phyloP scores from a whole-genome alignment of 2,888 invertebrate species.

The Cephus pygmeus region DNA sequence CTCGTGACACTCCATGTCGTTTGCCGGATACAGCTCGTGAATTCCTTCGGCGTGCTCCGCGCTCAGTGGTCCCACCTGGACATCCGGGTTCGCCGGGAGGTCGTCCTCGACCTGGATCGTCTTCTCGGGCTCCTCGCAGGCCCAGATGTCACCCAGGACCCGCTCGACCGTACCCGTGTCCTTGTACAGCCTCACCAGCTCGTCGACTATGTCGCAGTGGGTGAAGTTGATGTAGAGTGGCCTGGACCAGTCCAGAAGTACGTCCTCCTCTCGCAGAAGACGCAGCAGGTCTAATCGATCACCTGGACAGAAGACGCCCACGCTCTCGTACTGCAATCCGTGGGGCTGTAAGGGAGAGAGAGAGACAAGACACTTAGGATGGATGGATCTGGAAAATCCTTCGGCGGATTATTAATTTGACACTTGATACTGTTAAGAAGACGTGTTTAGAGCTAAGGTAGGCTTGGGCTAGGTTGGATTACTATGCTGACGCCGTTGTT shows the following conservation, averaged over 20 bases:
- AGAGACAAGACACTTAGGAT: neutral
- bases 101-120: slow-evolving; percentile 37
- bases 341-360: slow-evolving; percentile 74
- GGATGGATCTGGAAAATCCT: too few species aligned
- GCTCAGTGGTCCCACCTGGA: slow-evolving; percentile 75
- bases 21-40: slow-evolving; percentile 88
- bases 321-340: slow-evolving; percentile 83
- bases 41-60: slow-evolving; percentile 84
- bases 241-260: slow-evolving; percentile 82
- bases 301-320: slow-evolving; percentile 86
- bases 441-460: too few species aligned
- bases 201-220: slow-evolving; percentile 82
- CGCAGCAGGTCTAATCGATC: slow-evolving; percentile 79
- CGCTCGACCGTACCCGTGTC: slow-evolving; percentile 75
- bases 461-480: too few species aligned
- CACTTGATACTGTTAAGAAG: too few species aligned
- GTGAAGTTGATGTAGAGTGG: slow-evolving; percentile 90
- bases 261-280: slow-evolving; percentile 79
- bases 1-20: slow-evolving; percentile 87
- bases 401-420: too few species aligned
- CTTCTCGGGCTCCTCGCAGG: slow-evolving; percentile 72
- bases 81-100: slow-evolving; percentile 69
- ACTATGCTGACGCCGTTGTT: too few species aligned
- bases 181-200: slow-evolving; percentile 79
- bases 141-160: slow-evolving; percentile 84